Evolutionary conservation across 1,140 invertebrate species (phyloP).

Genomic region (Trichonephila inaurata): DNA sequence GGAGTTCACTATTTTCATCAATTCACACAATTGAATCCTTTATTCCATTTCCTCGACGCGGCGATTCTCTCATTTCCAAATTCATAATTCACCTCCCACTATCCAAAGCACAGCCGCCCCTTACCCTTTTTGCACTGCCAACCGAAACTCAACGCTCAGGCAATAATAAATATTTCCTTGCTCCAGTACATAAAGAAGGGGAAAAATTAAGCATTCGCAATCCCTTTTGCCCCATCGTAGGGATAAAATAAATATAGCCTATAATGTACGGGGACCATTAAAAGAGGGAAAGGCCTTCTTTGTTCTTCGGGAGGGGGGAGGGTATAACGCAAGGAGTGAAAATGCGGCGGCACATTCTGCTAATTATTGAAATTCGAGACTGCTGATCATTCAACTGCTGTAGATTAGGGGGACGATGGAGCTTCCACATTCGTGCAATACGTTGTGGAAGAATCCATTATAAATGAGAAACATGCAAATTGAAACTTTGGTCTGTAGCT

Average conservation of each 20-base stretch:
- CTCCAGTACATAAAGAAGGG: background rate
- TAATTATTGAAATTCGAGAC: slow-evolving; percentile 68
- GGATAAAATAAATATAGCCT: slow-evolving; percentile 52
- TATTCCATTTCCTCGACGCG: too few relatives aligned
- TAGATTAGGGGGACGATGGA: background rate
- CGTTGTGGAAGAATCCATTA: slow-evolving; percentile 56
- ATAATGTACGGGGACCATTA: slow-evolving; percentile 47
- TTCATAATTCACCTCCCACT: too few relatives aligned
- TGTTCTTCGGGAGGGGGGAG: background rate
- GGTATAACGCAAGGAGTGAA: background rate
- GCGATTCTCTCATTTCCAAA: too few relatives aligned
- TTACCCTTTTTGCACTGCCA: too few relatives aligned
- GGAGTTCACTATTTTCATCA: too few relatives aligned
- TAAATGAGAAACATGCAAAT: slow-evolving; percentile 65
- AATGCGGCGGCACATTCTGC: slow-evolving; percentile 12
- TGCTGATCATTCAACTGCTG: slow-evolving; percentile 31
- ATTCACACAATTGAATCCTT: too few relatives aligned
- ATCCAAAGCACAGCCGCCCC: too few relatives aligned
- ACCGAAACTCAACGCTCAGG: too few relatives aligned
- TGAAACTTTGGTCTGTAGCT: slow-evolving; percentile 29
- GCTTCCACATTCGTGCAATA: background rate
- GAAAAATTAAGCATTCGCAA: slow-evolving; percentile 36
- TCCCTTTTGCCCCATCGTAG: background rate
- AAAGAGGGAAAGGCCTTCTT: background rate
- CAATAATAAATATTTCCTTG: background rate